Base-by-base conservation (phyloP, 2,888 invertebrate species). In the Melolontha melolontha region DNA sequence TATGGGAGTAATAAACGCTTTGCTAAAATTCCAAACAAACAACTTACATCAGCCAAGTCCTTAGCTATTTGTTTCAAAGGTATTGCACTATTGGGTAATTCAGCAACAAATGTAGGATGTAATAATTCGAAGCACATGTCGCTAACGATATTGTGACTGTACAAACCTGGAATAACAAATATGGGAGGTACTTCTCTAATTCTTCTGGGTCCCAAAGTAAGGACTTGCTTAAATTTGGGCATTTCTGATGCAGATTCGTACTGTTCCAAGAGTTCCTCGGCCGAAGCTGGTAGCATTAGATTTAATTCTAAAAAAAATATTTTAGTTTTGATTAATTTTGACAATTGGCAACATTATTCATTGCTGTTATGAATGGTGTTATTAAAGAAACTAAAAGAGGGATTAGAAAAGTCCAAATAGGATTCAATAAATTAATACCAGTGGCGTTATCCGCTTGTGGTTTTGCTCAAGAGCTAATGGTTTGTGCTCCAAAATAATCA, bases 81-180 rank as follows among this genome's bases (percentile, higher is more conserved):
- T 52, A 76, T 71, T 2, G 72, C 69, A 0, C 65, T 76, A n/a
- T 74, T 73, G 1, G 83, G 81, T 34, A 81, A 73, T 14, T 80
- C 78, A 1, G 82, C 81, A 64, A 80, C 80, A 73, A 80, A 84
- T 0, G 81, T 80, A 0, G 84, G 84, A 68, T 82, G 79, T 47
- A 84, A 73, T 7, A 85, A 67, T 41, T 79, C 74, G 40, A 73
- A 74, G 1, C 80, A 77, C 47, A 81, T 78, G 22, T 79, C 76
- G 63, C 75, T 74, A 2, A 80, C 72, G 64, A 73, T 73, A 4
- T 76, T 73, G n/a, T 74, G 67, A 1, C 78, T 78, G n/a, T 77
- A 78, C 22, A 84, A 70, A 7, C 84, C 83, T 6, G 84, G 83
- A 47, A 84, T 76, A 1, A 84, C 73, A 69, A 85, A 84, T 0